phyloP scores from a whole-genome alignment of 2,113 vertebrate genomes.

The Chrysemys picta region DNA sequence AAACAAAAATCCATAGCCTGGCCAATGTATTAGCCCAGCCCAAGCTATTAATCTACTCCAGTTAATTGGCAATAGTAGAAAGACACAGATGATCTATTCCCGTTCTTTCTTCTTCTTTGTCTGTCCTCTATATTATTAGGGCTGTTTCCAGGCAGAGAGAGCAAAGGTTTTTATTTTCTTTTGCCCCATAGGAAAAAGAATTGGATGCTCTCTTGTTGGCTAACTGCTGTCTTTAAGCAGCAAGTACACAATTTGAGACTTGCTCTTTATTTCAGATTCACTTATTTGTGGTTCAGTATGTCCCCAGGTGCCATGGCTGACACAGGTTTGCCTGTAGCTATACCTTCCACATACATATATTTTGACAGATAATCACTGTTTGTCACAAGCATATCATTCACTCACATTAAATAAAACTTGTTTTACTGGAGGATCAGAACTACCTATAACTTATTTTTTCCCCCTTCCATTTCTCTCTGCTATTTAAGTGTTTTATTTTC shows the following conservation, averaged over 20 bases:
- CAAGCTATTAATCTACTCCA: neutral
- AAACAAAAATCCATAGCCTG: neutral
- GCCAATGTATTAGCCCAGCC: neutral
- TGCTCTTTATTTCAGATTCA: constrained; percentile 2
- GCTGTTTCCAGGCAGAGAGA: constrained; percentile 19
- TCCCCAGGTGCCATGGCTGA: constrained; percentile 47
- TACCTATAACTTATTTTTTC: neutral
- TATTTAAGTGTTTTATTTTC: neutral
- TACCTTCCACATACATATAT: constrained; percentile 43
- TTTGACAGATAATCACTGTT: constrained; percentile 41
- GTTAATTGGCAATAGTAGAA: neutral
- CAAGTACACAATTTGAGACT: constrained; percentile 22
- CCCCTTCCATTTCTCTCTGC: neutral
- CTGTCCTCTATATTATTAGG: neutral
- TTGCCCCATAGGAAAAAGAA: constrained; percentile 39
- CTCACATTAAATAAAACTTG: constrained; percentile 3
- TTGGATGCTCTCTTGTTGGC: neutral
- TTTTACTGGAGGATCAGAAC: neutral
- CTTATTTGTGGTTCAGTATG: constrained; percentile 27
- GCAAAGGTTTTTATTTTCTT: neutral
- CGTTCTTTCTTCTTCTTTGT: neutral
- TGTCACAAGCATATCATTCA: neutral
- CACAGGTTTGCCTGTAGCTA: constrained; percentile 59
- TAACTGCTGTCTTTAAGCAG: constrained; percentile 23
- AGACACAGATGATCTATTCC: neutral